Evolutionary conservation across 2,888 invertebrate species (phyloP).

Genomic region (Melanostoma mellinum): DNA sequence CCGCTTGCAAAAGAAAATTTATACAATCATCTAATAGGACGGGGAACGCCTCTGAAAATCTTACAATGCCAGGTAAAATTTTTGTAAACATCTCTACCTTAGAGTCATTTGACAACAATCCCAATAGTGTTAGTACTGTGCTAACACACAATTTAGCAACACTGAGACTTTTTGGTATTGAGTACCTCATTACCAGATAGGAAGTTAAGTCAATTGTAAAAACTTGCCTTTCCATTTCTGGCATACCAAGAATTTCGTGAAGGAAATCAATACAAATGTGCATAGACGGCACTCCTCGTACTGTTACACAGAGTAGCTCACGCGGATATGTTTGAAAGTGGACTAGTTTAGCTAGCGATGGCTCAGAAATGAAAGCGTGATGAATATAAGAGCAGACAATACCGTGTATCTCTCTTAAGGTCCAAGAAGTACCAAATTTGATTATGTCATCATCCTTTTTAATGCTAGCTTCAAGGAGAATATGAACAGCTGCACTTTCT

Average conservation of each 20-base stretch:
- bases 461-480: slow-evolving; percentile 94
- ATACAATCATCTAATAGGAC: slow-evolving; percentile 95
- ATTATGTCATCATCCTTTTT: slow-evolving; percentile 88
- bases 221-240: slow-evolving; percentile 95
- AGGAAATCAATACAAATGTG: slow-evolving; percentile 98
- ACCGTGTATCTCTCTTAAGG: slow-evolving; percentile 94
- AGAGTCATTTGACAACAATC: slow-evolving; percentile 89
- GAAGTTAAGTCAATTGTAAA: slow-evolving; percentile 97
- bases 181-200: slow-evolving; percentile 95
- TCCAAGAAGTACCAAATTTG: slow-evolving; percentile 89
- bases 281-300: slow-evolving; percentile 98
- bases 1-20: slow-evolving; percentile 92
- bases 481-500: slow-evolving; percentile 96
- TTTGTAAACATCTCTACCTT: slow-evolving; percentile 92
- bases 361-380: slow-evolving; percentile 97
- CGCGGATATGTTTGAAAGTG: slow-evolving; percentile 98
- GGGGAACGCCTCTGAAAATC: slow-evolving; percentile 95
- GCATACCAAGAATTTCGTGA: slow-evolving; percentile 95
- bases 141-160: slow-evolving; percentile 95
- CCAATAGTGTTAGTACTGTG: slow-evolving; percentile 91
- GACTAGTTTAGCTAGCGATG: slow-evolving; percentile 95
- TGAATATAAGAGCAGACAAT: slow-evolving; percentile 97
- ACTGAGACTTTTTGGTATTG: slow-evolving; percentile 95
- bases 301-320: slow-evolving; percentile 94
- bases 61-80: slow-evolving; percentile 91